Conservation (phyloP, 2,888 invertebrate genomes). For the Brachycybe producta region DNA sequence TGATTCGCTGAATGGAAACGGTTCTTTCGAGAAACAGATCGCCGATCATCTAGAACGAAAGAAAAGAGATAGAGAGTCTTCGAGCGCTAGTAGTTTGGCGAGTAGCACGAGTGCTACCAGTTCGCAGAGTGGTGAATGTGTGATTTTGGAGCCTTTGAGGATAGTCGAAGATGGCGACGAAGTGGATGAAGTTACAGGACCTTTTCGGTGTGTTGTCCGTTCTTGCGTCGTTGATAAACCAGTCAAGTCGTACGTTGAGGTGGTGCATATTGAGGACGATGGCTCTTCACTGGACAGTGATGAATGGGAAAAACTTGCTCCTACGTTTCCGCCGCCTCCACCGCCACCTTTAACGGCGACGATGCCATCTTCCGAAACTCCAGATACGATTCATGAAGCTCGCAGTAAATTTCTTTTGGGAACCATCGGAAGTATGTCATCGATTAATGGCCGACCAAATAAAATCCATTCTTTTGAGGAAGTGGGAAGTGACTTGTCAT, state of each 20-base stretch:
- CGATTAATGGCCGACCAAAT: not conserved
- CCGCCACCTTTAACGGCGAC: slow-evolving; percentile 8
- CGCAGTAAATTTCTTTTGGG: slow-evolving; percentile 1
- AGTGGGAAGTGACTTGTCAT: slow-evolving; percentile 5
- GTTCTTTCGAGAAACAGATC: slow-evolving; percentile 28
- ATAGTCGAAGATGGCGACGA: slow-evolving; percentile 14
- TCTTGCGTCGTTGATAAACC: not conserved
- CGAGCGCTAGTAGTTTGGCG: not conserved
- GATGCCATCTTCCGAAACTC: not conserved
- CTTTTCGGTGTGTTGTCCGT: not conserved
- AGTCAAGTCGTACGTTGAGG: not conserved
- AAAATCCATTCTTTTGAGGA: not conserved
- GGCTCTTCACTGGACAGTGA: not conserved
- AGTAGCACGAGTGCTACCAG: not conserved
- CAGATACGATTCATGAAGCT: not conserved
- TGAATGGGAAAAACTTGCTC: slow-evolving; percentile 11
- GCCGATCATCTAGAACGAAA: slow-evolving; percentile 23
- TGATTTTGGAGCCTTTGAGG: slow-evolving; percentile 10
- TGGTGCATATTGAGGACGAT: not conserved
- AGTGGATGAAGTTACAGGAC: not conserved
- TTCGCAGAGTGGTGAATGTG: slow-evolving; percentile 2
- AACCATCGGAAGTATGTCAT: not conserved
- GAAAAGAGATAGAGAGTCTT: not conserved
- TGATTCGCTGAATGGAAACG: slow-evolving; percentile 26
- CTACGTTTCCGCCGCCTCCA: slow-evolving; percentile 12